These are phyloP conservation scores for Allolobophora icterica DNA, from an alignment of 2,888 invertebrate species.

Conservation along the genomic window DNA sequence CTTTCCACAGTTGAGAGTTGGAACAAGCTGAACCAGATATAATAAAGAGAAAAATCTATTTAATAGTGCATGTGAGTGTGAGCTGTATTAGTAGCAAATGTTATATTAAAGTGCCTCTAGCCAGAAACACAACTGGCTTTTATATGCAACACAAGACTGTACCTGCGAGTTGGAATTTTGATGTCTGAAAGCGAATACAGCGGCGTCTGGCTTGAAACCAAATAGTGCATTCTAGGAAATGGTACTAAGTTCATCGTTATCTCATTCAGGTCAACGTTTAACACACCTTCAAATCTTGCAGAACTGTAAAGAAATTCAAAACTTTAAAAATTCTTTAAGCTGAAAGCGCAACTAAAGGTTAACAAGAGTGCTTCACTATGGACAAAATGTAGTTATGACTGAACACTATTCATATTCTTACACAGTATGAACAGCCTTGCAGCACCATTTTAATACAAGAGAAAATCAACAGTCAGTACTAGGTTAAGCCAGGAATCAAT, in stretches of 20 bases:
- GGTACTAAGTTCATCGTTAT: conserved; percentile 67
- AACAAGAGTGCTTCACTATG: background rate
- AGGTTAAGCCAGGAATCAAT: conserved; percentile 1
- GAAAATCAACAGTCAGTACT: background rate
- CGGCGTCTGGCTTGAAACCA: conserved; percentile 65
- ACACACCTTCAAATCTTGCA: conserved; percentile 65
- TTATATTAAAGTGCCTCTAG: background rate
- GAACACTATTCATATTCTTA: background rate
- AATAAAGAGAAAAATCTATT: background rate
- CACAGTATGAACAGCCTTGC: no score
- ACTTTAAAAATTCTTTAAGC: background rate
- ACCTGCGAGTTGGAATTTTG: conserved; percentile 61
- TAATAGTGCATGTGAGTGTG: background rate
- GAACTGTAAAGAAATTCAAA: conserved; percentile 58
- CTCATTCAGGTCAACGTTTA: conserved; percentile 67
- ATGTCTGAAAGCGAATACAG: conserved; percentile 62
- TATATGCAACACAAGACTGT: background rate
- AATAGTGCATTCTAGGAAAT: conserved; percentile 66
- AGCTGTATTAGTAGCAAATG: background rate
- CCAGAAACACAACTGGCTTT: background rate
- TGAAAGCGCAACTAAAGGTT: background rate
- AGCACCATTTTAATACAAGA: no score
- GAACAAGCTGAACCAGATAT: background rate
- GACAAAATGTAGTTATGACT: background rate
- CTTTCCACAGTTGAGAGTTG: background rate